Evolutionary conservation across 2,888 invertebrate genomes (phyloP), one percentile per base, ranked within the genome.

Genomic region (Pristionchus japonicus): DNA sequence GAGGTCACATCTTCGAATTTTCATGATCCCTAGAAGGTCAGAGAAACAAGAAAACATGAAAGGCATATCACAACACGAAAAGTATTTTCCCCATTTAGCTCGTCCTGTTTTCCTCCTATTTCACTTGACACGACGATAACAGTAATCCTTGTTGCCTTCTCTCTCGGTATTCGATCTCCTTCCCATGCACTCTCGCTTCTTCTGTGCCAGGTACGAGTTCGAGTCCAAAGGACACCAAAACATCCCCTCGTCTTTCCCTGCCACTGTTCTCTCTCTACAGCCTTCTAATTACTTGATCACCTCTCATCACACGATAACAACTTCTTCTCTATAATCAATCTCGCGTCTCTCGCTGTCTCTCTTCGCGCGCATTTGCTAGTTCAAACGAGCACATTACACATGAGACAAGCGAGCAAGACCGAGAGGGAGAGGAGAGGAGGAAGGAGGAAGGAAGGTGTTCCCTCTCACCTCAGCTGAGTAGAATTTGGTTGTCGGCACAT

Each of bases 381-480:
- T 77, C 37, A 74, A 31, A 23, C 17, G 74, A 77, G 77, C 77
- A 57, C 57, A 49, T 82, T 82, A 82, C 82, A 57, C 82, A 49
- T 17, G 52, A 52, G 52, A 49, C 31, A 77, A 43, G 43, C 13
- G 82, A 80, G 52, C 27, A 34, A 57, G 52, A 82, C 9, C 27
- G 82, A 47, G 80, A 7, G 80, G 49, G 49, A 20, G 31, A 49
- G 23, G 49, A 13, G 23, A 31, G 49, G 31, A 98, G 98, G 93
- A 98, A 96, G 52, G 1, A 49, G 37, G 17, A 31, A 37, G 77
- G 40, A 31, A 17, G 13, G 49, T 31, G 61, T 52, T 27, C 64
- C 27, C 77, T 31, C 77, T 34, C 34, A 98, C 98, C 92, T 99
- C 99, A 89, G 98, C 98, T 86, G 97, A 96, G 95, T 99, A 99